Base-by-base conservation (phyloP, 2,888 invertebrate species). In the Tromatobia lineatoria region DNA sequence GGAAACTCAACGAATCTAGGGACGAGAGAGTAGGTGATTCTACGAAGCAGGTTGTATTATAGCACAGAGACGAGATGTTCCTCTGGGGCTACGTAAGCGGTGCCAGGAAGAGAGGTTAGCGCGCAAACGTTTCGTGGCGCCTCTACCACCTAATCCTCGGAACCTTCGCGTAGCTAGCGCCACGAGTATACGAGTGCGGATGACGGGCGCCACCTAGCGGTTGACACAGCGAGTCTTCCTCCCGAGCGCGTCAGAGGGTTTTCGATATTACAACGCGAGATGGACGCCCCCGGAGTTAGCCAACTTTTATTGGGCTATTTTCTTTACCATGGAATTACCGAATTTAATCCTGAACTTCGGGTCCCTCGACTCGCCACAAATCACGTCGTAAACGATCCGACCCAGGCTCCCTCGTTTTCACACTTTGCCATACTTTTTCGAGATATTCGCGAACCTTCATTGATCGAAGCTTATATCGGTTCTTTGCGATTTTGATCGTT, bases 301-400 rank as follows among this genome's bases (percentile, higher is more conserved):
- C 89, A 91, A 92, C 88, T 93, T 93, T 92, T 91, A 90, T 91
- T 91, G 87, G 87, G 90, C 91, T 91, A 92, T 92, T 92, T 91
- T 91, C 91, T 90, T 90, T 91, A 90, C 90, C 89, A 11, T 90
- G 89, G 90, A 92, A 92, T 90, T 91, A 91, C 89, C 90, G 89
- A 92, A 93, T 92, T 93, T 93, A 92, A 93, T 93, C 91, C 90
- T 86, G 88, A 91, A 92, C 91, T 92, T 90, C 88, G 86, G 80
- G 74, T 80, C 89, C 90, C 89, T 87, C 85, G 89, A 88, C 83
- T 90, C 86, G 87, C 93, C 93, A 91, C 93, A 92, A 93, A 93
- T 93, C 93, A 93, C 92, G 90, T 90, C 92, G 90, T 93, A 92
- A 93, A 92, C 92, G 85, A 90, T 89, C 83, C 83, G 76, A 59